phyloP scores from a whole-genome alignment of 2,113 vertebrate species.

The Myanophis thanlyinensis region DNA sequence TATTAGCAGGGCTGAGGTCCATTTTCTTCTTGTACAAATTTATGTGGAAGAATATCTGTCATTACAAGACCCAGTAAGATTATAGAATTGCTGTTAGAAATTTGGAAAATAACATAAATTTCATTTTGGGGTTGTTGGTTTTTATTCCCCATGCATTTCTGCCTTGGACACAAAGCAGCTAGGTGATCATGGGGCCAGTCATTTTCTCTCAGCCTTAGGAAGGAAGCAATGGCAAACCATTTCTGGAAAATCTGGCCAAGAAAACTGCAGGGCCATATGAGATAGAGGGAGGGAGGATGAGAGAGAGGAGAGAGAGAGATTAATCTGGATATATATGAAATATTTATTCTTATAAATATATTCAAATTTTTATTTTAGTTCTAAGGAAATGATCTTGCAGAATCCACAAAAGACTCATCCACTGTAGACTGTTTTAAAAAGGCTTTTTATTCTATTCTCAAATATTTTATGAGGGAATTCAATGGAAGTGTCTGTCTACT shows the following conservation, averaged over 20 bases:
- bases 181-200: no score
- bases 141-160: neutral
- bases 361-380: neutral
- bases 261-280: no score
- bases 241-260: no score
- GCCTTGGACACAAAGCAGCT: no score
- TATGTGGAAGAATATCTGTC: neutral
- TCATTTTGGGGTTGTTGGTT: neutral
- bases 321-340: neutral
- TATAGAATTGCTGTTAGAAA: no score
- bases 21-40: neutral
- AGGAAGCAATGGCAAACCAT: no score
- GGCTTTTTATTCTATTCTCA: neutral
- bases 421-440: neutral
- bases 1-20: neutral
- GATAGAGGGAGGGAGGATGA: rapidly evolving
- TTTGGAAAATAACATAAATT: neutral
- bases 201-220: no score
- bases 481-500: neutral
- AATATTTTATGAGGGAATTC: neutral
- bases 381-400: neutral
- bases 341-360: neutral
- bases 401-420: neutral
- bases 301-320: no score
- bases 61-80: no score